phyloP scores from a whole-genome alignment of 2,113 vertebrate genomes.

The Larimichthys crocea region DNA sequence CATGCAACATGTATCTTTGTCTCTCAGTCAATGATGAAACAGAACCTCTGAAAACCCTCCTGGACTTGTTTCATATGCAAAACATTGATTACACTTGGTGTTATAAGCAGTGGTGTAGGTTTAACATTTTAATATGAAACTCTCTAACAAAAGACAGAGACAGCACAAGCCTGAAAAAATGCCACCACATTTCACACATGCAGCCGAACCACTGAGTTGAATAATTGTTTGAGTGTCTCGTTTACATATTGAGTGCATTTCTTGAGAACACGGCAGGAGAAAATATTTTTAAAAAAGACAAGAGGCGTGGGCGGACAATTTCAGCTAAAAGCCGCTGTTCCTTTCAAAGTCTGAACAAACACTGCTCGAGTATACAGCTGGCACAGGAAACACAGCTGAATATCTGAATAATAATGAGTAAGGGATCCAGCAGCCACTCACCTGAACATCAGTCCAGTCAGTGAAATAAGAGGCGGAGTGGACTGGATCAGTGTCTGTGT shows the following conservation, averaged over 20 bases:
- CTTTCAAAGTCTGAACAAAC: no score
- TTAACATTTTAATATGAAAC: background rate
- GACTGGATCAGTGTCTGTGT: background rate
- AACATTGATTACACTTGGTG: background rate
- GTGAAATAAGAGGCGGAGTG: background rate
- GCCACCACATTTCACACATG: background rate
- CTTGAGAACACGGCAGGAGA: background rate
- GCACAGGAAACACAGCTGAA: conserved; percentile 2
- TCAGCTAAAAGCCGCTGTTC: conserved; percentile 36
- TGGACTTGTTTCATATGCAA: no score
- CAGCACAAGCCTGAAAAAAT: background rate
- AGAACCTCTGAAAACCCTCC: background rate
- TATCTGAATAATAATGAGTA: background rate
- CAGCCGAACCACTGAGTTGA: conserved; percentile 40
- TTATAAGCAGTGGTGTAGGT: background rate
- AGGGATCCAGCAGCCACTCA: conserved; percentile 15
- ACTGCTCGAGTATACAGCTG: conserved; percentile 26
- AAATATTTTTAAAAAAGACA: background rate
- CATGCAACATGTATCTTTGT: no score
- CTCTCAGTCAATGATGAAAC: background rate
- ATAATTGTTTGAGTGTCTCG: conserved; percentile 58
- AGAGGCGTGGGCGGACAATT: conserved; percentile 30
- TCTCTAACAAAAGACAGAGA: background rate
- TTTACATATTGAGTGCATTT: conserved; percentile 59
- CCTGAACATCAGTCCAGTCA: conserved; percentile 8